These are phyloP conservation scores for Sorex fumeus DNA, from an alignment of 2,113 vertebrate genomes.

Conservation along the genomic window DNA sequence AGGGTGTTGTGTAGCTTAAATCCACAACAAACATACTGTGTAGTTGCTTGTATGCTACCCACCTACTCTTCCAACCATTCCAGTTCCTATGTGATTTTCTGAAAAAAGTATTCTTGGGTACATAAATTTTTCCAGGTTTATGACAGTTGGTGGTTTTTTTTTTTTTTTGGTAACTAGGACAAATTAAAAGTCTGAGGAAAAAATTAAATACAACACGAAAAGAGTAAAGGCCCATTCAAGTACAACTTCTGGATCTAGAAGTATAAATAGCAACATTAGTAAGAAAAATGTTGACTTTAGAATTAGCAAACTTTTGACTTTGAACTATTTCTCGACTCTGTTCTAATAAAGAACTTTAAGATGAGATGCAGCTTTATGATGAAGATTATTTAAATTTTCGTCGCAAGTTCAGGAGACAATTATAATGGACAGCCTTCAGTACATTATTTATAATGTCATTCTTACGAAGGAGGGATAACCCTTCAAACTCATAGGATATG, in stretches of 20 bases:
- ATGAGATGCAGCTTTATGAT: neutral
- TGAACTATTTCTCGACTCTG: conserved; percentile 36
- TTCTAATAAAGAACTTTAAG: neutral
- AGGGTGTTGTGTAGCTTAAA: rapidly evolving
- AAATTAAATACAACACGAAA: neutral
- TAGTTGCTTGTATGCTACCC: too few species aligned
- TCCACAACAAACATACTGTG: rapidly evolving
- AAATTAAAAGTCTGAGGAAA: neutral
- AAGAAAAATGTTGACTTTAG: conserved; percentile 65
- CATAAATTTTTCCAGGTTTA: neutral
- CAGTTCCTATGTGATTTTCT: neutral
- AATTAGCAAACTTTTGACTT: conserved; percentile 63
- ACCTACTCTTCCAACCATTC: neutral
- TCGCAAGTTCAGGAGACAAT: conserved; percentile 13
- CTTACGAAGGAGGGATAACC: neutral
- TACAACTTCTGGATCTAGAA: conserved; percentile 7
- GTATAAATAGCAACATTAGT: conserved; percentile 53
- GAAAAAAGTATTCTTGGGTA: neutral
- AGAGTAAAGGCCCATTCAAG: conserved; percentile 59
- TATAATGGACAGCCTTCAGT: neutral
- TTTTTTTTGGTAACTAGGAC: conserved; percentile 29
- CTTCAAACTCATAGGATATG: neutral
- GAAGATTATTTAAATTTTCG: conserved; percentile 63
- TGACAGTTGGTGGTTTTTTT: neutral
- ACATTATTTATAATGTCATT: neutral